Base-by-base conservation (phyloP, 2,113 vertebrate genomes). In the Kryptolebias marmoratus region DNA sequence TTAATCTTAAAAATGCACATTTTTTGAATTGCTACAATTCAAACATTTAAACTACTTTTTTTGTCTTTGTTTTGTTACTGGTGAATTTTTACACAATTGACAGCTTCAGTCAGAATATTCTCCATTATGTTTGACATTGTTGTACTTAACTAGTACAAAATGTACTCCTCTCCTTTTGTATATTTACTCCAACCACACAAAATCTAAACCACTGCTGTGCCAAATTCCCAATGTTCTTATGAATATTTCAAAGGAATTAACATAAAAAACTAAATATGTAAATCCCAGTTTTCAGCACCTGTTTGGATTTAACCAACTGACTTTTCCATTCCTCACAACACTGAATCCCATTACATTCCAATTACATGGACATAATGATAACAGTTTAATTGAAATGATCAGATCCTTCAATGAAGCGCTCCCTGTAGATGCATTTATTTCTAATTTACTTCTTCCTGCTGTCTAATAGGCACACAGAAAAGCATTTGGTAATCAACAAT, bases 301-400 rank as follows among this genome's bases (percentile, higher is more conserved):
- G 75, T 68, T 70, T 47, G 62, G 58, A 75, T 87, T 73, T 77
- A 79, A 27, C 73, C 61, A 39, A 55, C 61, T 87, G 73, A 61
- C 39, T 81, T 88, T 82, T 76, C 50, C 47, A 72, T 86, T 88
- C 75, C 61, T 80, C 76, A 85, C 84, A 64, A 85, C 60, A 85
- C 65, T 69, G 79, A 82, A 68, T 87, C 82, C 79, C 68, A 86
- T 90, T 86, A 84, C 65, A 79, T 88, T 59, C 82, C 66, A 85
- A 80, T 90, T 90, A 86, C 63, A 71, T 73, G 71, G 71, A 55
- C 82, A 72, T 87, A 82, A 90, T 90, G 71, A 68, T 66, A 75
- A 60, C 61, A 67, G 70, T 84, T 87, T 88, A 87, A 89, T 89
- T 89, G 62, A 87, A 86, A 84, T 81, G 79, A 88, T 86, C 76